Percentiles rank a stretch among this genome's conserved stretches.
Conservation (phyloP, 1,140 invertebrate genomes). For the Pseudomyrmex flavicornis region DNA sequence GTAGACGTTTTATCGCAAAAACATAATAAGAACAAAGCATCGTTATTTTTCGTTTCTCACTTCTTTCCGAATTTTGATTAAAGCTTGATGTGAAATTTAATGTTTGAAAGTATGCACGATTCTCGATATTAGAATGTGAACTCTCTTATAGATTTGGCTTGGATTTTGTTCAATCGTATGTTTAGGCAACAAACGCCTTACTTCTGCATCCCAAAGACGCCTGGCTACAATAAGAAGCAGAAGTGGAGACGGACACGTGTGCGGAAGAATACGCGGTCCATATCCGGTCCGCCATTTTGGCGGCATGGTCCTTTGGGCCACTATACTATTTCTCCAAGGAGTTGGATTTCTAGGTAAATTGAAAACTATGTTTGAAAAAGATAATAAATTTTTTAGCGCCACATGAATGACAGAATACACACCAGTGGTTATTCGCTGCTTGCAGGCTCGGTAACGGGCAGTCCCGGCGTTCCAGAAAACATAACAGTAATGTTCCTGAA, state of each 20-base stretch:
- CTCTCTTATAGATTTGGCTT: background rate
- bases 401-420: background rate
- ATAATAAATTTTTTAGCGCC: background rate
- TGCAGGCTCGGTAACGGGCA: constrained; percentile 91
- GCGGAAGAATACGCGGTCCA: constrained; percentile 81
- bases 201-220: constrained; percentile 10
- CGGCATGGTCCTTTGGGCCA: constrained; percentile 86
- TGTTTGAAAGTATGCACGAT: too few species aligned
- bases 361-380: too few species aligned
- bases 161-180: constrained; percentile 10
- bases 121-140: too few species aligned
- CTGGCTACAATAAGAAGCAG: constrained; percentile 52
- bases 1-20: background rate
- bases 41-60: too few species aligned
- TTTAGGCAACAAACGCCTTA: background rate
- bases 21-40: too few species aligned
- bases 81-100: too few species aligned
- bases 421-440: constrained; percentile 51
- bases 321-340: constrained; percentile 85
- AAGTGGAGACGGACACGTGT: constrained; percentile 76
- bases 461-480: constrained; percentile 91
- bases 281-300: constrained; percentile 80
- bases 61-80: too few species aligned
- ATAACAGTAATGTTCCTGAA: constrained; percentile 94
- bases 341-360: constrained; percentile 83